Evolutionary conservation across 2,113 vertebrate genomes (phyloP).

Genomic region (Phrynosoma blainvillii): DNA sequence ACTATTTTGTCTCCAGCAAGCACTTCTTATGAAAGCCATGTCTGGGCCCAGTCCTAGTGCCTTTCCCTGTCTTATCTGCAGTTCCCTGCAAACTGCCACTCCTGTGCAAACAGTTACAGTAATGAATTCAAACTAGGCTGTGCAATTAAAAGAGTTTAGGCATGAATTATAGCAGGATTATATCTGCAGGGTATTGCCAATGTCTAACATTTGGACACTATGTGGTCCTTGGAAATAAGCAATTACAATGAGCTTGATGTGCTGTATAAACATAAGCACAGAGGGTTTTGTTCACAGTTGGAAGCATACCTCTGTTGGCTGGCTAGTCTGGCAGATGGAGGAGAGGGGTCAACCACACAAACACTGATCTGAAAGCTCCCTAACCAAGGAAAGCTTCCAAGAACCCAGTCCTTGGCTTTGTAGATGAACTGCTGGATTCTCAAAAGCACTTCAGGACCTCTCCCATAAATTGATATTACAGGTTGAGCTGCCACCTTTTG

Average conservation of each 20-base stretch:
- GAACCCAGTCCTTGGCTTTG: background rate
- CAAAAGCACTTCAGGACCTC: background rate
- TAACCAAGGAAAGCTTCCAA: background rate
- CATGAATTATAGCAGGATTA: slow-evolving; percentile 55
- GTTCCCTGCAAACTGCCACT: background rate
- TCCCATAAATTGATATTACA: background rate
- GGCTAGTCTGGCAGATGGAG: slow-evolving; percentile 22
- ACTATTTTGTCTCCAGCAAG: rapidly evolving
- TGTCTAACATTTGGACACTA: slow-evolving; percentile 46
- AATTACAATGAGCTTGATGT: slow-evolving; percentile 51
- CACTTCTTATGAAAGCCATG: background rate
- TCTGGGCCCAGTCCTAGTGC: background rate
- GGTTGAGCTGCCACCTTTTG: background rate
- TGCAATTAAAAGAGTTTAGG: slow-evolving; percentile 61
- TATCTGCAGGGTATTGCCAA: slow-evolving; percentile 41
- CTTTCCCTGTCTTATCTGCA: background rate
- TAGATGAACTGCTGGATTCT: background rate
- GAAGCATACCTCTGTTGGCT: slow-evolving; percentile 10
- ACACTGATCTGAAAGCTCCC: background rate
- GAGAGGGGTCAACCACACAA: background rate
- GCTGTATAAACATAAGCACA: slow-evolving; percentile 45
- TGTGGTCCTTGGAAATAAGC: slow-evolving; percentile 54
- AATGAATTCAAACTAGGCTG: slow-evolving; percentile 15
- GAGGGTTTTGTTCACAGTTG: slow-evolving; percentile 30
- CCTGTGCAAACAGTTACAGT: background rate